Evolutionary conservation across 2,113 vertebrate species (phyloP).

Genomic region (Campylomormyrus numenius): DNA sequence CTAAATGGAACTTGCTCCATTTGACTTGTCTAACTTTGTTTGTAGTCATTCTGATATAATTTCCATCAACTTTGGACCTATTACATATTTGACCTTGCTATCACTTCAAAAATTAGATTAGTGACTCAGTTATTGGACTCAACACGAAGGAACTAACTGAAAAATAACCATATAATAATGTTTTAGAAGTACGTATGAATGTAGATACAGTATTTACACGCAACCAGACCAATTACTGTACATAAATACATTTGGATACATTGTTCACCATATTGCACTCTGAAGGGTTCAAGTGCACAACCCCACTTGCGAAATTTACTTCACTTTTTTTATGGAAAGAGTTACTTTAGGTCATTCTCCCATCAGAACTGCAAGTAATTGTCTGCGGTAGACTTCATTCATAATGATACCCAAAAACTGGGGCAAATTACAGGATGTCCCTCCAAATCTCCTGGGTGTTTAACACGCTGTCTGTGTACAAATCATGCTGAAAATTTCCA

Average conservation of each 20-base stretch:
- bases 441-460: constrained; percentile 16
- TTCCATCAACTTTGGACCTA: not conserved
- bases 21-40: not conserved
- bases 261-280: not conserved
- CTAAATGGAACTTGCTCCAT: not conserved
- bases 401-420: constrained; percentile 11
- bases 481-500: constrained; percentile 27
- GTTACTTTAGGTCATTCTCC: not conserved
- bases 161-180: not conserved
- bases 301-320: not conserved
- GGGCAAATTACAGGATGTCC: constrained; percentile 18
- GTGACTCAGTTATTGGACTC: not conserved
- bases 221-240: not conserved
- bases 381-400: constrained; percentile 10
- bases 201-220: not conserved
- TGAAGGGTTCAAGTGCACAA: not conserved
- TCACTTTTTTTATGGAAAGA: not conserved
- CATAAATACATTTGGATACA: not conserved
- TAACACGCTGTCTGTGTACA: constrained; percentile 13
- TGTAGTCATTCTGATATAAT: not conserved
- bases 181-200: not conserved
- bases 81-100: not conserved
- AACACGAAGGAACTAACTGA: not conserved
- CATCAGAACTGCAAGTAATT: not conserved
- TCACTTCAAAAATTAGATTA: not conserved